Evolutionary conservation across 2,113 vertebrate genomes (phyloP), one percentile per base, ranked within the genome.

Genomic region (Cyphomyrus plagiostoma): DNA sequence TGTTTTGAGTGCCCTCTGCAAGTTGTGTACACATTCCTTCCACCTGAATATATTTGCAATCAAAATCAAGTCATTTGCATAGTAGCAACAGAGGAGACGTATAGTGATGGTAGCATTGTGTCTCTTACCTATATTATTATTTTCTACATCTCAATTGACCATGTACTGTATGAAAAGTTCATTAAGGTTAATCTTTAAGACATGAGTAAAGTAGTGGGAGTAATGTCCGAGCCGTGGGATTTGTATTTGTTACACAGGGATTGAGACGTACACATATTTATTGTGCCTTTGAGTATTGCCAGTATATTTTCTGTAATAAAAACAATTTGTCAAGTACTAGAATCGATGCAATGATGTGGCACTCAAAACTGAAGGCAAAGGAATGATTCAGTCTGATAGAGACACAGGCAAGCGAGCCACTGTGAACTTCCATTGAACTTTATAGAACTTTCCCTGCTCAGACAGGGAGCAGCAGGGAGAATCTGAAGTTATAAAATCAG

Each of bases 31-130:
- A 49, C 46, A 21, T 42, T 52, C 62, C 70, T 89, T 82, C 10
- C n/a, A 89, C 48, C 49, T 53, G 15, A 30, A 82, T 82, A 89
- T 23, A 80, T 80, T 89, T 89, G 70, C 88, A 89, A 35, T n/a
- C 19, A 52, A 30, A 80, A 80, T 89, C 11, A 89, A 77, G 19
- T 23, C 45, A 45, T 46, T 84, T 48, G 42, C 45, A 84, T 84
- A 46, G 17, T 45, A 88, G 13, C 56, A 50, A 30, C 66, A 23
- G 21, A 82, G 30, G 17, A 42, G 77, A 15, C 9, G 6, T 84
- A n/a, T 84, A 10, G 82, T 10, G 39, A 84, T n/a, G 3, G 5
- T 2, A 17, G 23, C 77, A 39, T 13, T 19, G 77, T 42, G 77
- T 42, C 7, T 82, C 15, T 17, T 82, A 13, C 82, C 82, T 48